Evolutionary conservation across 1,140 invertebrate genomes (phyloP).

Genomic region (Brachionus paranguensis): DNA sequence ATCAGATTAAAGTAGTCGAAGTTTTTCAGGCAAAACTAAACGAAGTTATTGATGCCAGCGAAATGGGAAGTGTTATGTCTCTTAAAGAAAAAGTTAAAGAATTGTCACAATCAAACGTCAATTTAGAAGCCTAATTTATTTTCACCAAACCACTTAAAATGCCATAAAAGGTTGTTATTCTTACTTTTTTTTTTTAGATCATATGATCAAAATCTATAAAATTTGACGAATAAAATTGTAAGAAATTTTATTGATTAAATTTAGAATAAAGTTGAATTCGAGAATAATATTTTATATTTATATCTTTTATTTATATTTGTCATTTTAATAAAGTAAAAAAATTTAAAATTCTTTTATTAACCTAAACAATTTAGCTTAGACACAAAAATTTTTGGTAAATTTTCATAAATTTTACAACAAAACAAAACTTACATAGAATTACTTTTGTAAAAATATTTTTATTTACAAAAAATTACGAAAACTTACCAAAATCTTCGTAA

Average conservation of each 20-base stretch:
- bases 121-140: background rate
- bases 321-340: background rate
- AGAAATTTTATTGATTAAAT: background rate
- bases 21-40: conserved; percentile 28
- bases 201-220: background rate
- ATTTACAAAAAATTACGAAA: too few relatives aligned
- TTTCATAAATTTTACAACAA: too few relatives aligned
- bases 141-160: background rate
- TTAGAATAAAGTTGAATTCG: background rate
- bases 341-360: too few relatives aligned
- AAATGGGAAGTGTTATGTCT: background rate
- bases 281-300: background rate
- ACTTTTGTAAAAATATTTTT: too few relatives aligned
- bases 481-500: too few relatives aligned
- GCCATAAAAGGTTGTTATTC: background rate
- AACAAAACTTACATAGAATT: too few relatives aligned
- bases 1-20: conserved; percentile 23
- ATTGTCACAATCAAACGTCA: background rate
- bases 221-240: background rate
- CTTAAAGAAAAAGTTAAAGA: background rate
- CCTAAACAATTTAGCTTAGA: too few relatives aligned
- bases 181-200: background rate
- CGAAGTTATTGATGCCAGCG: conserved; percentile 28
- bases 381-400: too few relatives aligned
- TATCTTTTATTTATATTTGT: background rate